Evolutionary conservation across 2,797 vertebrate species (phyloP), one percentile per base, ranked within the genome.

Genomic region (Aselliscus stoliczkanus): DNA sequence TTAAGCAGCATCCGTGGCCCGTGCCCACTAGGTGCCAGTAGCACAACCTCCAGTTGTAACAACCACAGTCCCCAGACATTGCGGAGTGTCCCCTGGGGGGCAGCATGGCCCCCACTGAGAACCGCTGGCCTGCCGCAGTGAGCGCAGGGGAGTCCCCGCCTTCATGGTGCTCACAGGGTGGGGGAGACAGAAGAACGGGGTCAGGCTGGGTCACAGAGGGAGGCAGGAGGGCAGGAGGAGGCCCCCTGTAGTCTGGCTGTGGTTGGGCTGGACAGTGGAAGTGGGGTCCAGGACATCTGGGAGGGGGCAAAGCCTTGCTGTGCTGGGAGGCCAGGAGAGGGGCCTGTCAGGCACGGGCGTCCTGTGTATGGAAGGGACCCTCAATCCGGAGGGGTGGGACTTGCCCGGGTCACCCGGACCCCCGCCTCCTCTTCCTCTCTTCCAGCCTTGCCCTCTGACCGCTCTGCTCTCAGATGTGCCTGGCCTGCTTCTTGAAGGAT

Each of bases 81-180:
- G 39, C 27, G 2, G 9, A 56, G 20, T 14, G 65, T 27, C 42
- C 23, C 23, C 8, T 5, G 27, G 29, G 47, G 31, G 25, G 6
- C 25, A 44, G 29, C 6, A 4, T 9, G 31, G 37, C 1, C 44
- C 69, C 44, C n/a, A 0, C 7, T 1, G 73, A 52, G 83, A 20
- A 7, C 7, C 3, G 21, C n/a, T 0, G 6, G 6, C 39, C 13
- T 4, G 7, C 2, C 0, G 62, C 31, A 0, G 25, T 8, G 82
- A 54, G 1, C 15, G 12, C 1, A 0, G 34, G 42, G 9, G 14
- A 7, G 15, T 11, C 60, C 27, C 27, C 5, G 15, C 18, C 17
- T 9, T 31, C 34, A 2, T 0, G 50, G 39, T 20, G 56, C 70
- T 39, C 60, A 14, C 9, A 12, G 25, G 1, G 1, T 29, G 31